Base-by-base conservation (phyloP, 2,888 invertebrate species). In the Odontocerum albicorne region DNA sequence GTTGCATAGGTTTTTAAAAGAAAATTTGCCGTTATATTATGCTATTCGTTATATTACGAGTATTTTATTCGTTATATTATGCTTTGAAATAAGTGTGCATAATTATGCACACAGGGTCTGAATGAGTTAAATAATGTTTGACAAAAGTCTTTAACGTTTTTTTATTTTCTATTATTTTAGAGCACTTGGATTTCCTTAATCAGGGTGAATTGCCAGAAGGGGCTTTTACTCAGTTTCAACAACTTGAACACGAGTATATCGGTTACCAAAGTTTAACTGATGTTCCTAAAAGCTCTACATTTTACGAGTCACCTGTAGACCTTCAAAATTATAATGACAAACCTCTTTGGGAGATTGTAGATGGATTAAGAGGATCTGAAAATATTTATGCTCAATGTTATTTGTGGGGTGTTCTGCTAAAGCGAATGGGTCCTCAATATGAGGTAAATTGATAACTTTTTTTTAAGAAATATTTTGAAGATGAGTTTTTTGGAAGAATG, bases 141-240 rank as follows among this genome's bases (percentile, higher is more conserved):
- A n/a, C n/a, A n/a, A n/a, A n/a, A n/a, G n/a, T n/a, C n/a, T n/a
- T n/a, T n/a, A n/a, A n/a, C 40, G 17, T 15, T 19, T 46, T n/a
- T n/a, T n/a, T n/a, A n/a, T n/a, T n/a, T n/a, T n/a, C n/a, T n/a
- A n/a, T n/a, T n/a, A n/a, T 55, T 70, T 33, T 64, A 83, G 99
- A 99, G 72, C 98, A 99, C 77, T 80, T 99, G 71, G 99, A 99
- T 76, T 99, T 97, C 71, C 89, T 98, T 83, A 91, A 89, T 68
- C 87, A 90, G 64, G 85, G 87, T 53, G 86, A 87, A 68, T 79
- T 88, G 51, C 84, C 84, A 0, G 83, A 88, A 42, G 83, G 86
- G 65, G 82, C 84, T 65, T 88, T 94, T 67, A 84, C 83, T 4
- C 89, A 92, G 59, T 95, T 97, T 73, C 85, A 86, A 58, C 96